Base-by-base conservation (phyloP, 2,113 vertebrate species). In the Tragelaphus buxtoni region DNA sequence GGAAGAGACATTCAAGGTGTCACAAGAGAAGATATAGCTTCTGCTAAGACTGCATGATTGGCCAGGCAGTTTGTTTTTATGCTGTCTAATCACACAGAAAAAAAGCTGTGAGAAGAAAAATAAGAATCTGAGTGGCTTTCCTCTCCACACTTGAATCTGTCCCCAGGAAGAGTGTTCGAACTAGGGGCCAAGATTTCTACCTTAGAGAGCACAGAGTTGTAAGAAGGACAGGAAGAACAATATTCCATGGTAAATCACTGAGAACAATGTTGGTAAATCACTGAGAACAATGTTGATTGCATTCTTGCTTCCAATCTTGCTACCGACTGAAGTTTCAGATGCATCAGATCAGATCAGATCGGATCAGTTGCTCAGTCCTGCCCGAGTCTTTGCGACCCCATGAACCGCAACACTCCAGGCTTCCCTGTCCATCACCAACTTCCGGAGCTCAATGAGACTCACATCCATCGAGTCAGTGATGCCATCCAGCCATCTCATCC, bases 271-370 rank as follows among this genome's bases (percentile, higher is more conserved):
- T 22, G 49, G 9, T 51, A 74, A 47, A 20, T 35, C 35, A 94
- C 0, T 12, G 5, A 8, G 24, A 80, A 63, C 80, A 11, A 53
- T 20, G 3, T 20, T 22, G 49, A 7, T 51, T 63, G 0, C 2
- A 26, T 26, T 28, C 26, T 53, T 94, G 20, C 24, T 42, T 58
- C 65, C 65, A 88, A 55, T 4, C 4, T 55, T 69, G 16, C 17
- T 60, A 30, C 22, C 3, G 4, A 84, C 7, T 42, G 35, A 92
- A 60, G 20, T 72, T 22, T 10, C 17, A 74, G 24, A 42, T 13
- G 35, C 42, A 30, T 42, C 42, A 42, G 42, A 42, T 42, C 42
- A 42, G 42, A 42, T 42, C 42, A 42, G 5, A 42, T 5, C 42
- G 4, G 42, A 42, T 42, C 42, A 42, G 42, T 42, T 4, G 42